Conservation (phyloP, 2,113 vertebrate genomes). For the Egretta garzetta region DNA sequence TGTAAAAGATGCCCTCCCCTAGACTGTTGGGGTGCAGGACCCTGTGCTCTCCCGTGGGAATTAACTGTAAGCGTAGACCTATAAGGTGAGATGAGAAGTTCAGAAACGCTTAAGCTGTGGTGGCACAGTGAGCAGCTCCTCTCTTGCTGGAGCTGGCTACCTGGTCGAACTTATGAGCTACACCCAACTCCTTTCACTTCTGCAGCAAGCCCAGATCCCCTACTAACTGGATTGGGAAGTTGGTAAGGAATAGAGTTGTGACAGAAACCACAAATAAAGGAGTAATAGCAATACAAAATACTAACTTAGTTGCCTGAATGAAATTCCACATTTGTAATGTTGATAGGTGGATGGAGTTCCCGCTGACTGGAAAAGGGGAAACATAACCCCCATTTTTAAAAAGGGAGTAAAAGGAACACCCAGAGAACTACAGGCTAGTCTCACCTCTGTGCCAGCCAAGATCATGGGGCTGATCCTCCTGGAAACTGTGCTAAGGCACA, state of each 20-base stretch:
- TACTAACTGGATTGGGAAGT: neutral
- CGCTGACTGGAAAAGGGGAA: too few relatives aligned
- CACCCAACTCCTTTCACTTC: neutral
- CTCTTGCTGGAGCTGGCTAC: neutral
- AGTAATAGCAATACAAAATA: neutral
- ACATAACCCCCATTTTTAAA: too few relatives aligned
- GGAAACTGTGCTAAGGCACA: too few relatives aligned
- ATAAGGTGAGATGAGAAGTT: neutral
- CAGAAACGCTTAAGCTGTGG: neutral
- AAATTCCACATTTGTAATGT: neutral
- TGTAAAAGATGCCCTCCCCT: neutral
- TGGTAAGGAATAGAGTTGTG: neutral
- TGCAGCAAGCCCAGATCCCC: neutral
- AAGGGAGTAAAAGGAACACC: too few relatives aligned
- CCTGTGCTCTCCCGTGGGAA: fast-evolving
- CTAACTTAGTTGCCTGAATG: neutral
- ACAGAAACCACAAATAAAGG: neutral
- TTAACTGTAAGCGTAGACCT: neutral
- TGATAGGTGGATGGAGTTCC: neutral
- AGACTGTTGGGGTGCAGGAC: neutral
- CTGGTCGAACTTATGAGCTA: neutral
- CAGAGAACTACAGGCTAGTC: too few relatives aligned
- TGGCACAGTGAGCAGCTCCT: neutral
- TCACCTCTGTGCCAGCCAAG: too few relatives aligned
- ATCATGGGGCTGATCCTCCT: too few relatives aligned